Evolutionary conservation across 2,113 vertebrate genomes (phyloP).

Genomic region (Lanius collurio): DNA sequence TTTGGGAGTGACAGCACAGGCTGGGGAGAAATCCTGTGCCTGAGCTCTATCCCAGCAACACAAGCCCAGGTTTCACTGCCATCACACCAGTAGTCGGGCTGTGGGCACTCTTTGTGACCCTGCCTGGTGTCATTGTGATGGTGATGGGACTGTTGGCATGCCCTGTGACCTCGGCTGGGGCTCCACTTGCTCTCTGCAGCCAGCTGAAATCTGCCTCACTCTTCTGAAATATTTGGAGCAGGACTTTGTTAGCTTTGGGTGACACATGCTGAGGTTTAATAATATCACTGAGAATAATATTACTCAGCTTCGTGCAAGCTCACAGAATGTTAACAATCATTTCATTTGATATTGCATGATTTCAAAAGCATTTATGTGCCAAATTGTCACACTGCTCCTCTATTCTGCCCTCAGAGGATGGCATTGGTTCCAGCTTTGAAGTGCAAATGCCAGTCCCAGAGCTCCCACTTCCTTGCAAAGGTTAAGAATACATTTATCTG

Average conservation of each 20-base stretch:
- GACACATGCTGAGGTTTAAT: background rate
- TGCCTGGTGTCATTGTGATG: background rate
- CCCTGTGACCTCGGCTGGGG: background rate
- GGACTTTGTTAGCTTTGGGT: background rate
- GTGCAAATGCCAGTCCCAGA: background rate
- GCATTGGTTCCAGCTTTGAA: background rate
- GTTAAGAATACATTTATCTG: background rate
- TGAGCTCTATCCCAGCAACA: background rate
- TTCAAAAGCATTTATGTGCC: background rate
- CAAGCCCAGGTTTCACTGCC: too few species aligned
- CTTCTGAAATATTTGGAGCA: background rate
- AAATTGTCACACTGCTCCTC: background rate
- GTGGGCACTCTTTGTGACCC: background rate
- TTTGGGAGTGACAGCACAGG: background rate
- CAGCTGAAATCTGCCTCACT: accelerated
- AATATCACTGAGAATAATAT: background rate
- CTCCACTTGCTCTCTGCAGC: background rate
- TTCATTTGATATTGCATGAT: background rate
- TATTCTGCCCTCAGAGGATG: background rate
- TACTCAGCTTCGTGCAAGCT: background rate
- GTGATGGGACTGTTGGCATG: accelerated
- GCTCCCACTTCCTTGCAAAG: background rate
- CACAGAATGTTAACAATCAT: background rate
- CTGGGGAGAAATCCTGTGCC: background rate
- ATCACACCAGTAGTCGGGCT: accelerated